A percentile compares a stretch with the other conserved stretches of the same genome.
These are phyloP conservation scores for Centroberyx gerrardi DNA, from an alignment of 2,797 vertebrate genomes.

Conservation along the genomic window DNA sequence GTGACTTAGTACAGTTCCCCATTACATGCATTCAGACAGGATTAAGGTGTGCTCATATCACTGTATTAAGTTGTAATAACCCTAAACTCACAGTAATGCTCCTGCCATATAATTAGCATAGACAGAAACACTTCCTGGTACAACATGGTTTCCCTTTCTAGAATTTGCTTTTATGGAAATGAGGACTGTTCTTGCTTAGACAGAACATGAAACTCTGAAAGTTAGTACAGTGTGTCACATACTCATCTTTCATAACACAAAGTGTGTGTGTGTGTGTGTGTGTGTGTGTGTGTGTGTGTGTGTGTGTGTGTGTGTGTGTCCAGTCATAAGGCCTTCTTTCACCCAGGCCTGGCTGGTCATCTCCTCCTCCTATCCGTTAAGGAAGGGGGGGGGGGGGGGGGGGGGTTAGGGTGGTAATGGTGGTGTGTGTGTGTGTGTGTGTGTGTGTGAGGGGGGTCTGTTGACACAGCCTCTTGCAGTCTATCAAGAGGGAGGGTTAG, in stretches of 20 bases:
- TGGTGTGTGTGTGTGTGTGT: constrained; percentile 9
- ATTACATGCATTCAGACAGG: no score
- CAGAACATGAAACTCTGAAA: no score
- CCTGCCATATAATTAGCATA: no score
- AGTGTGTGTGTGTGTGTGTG: constrained; percentile 26
- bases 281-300: constrained; percentile 26
- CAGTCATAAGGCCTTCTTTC: constrained; percentile 76
- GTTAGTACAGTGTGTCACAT: not conserved
- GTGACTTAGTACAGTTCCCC: not conserved
- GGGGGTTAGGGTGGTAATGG: no score
- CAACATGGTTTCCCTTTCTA: not conserved
- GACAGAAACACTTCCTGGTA: not conserved
- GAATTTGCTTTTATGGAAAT: not conserved
- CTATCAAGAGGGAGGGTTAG: constrained; percentile 63
- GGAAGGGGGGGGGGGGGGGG: not conserved
- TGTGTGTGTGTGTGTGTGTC: constrained; percentile 40
- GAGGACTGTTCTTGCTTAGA: not conserved
- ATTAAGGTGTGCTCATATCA: no score
- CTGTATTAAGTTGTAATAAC: no score
- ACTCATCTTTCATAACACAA: no score
- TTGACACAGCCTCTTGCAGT: constrained; percentile 78
- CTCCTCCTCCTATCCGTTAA: constrained; percentile 60
- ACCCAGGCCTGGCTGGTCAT: constrained; percentile 63
- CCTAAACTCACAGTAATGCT: no score
- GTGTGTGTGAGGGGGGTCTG: constrained; percentile 49